These are phyloP conservation scores for Hydroisotoma schaefferi DNA, from an alignment of 2,888 invertebrate genomes.

Conservation along the genomic window DNA sequence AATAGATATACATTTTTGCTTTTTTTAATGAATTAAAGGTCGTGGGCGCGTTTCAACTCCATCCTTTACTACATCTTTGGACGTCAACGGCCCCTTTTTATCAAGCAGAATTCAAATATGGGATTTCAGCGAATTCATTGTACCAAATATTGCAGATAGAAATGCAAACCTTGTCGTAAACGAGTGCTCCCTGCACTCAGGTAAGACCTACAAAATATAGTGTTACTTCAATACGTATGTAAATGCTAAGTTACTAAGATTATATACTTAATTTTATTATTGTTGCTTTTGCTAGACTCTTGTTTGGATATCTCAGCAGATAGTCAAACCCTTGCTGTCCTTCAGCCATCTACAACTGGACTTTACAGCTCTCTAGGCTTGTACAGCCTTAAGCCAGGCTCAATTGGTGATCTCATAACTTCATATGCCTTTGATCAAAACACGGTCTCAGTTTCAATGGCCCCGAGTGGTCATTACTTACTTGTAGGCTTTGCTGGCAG, in stretches of 20 bases:
- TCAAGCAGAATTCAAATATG: constrained; percentile 48
- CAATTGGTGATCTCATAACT: constrained; percentile 41
- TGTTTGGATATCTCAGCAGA: constrained; percentile 45
- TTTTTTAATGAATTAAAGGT: no score
- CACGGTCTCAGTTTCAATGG: constrained; percentile 45
- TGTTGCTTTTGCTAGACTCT: no score
- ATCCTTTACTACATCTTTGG: no score
- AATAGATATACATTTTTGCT: no score
- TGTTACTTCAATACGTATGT: no score
- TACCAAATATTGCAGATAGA: constrained; percentile 44
- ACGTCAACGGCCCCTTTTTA: no score
- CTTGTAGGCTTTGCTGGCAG: constrained; percentile 47
- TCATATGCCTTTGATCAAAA: constrained; percentile 48
- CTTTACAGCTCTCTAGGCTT: constrained; percentile 45
- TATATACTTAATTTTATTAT: no score
- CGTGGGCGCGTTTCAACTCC: no score
- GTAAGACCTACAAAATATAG: no score
- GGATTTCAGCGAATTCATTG: constrained; percentile 44
- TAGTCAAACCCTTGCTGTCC: constrained; percentile 44
- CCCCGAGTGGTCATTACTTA: constrained; percentile 46
- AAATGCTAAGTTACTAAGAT: no score
- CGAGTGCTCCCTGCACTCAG: constrained; percentile 46
- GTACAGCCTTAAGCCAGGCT: constrained; percentile 43
- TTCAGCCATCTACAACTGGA: constrained; percentile 45
- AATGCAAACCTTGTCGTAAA: constrained; percentile 42